Base-by-base conservation (phyloP, 2,113 vertebrate species). In the Zosterops hypoxanthus region DNA sequence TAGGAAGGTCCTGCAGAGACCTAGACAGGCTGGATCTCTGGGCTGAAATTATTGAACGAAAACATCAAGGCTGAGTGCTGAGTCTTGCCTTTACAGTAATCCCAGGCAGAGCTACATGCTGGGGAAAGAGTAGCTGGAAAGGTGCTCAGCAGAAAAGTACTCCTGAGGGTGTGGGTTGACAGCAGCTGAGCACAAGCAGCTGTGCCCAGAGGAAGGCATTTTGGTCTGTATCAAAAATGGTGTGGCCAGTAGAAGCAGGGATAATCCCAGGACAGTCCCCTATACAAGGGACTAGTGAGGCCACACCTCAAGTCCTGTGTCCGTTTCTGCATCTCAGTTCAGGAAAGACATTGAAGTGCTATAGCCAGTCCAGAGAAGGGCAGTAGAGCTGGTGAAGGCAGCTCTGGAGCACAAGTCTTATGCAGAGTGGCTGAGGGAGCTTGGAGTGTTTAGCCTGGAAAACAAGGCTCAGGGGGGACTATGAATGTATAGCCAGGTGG, bases 121-220 rank as follows among this genome's bases (percentile, higher is more conserved):
- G 34, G 29, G 23, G 8, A 12, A n/a, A 29, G 15, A 49, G 50
- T 34, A 34, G 12, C 42, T 57, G 60, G 60, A 49, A 49, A 24
- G 9, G 19, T 49, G 42, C 70, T 56, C 34, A 56, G 28, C n/a
- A 73, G 41, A 15, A 47, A 41, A 47, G 49, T 19, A 23, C 11
- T 28, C 12, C n/a, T 55, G 8, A 14, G 7, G 6, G 12, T 41
- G 19, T 42, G 64, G 41, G 8, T 47, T 0, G 0, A n/a, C n/a
- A 63, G 39, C 33, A 46, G 41, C n/a, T 56, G 49, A 63, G 55
- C 7, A 12, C 6, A 9, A 64, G n/a, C 28, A 56, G 7, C 41
- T 55, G 33, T 47, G 10, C 41, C 14, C 29, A 29, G 24, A 57
- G 49, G 20, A 4, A 13, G 34, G 34, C 25, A 49, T 75, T 29